Conservation (phyloP, 2,888 invertebrate species). For the Hirtodrosophila alboralis region DNA sequence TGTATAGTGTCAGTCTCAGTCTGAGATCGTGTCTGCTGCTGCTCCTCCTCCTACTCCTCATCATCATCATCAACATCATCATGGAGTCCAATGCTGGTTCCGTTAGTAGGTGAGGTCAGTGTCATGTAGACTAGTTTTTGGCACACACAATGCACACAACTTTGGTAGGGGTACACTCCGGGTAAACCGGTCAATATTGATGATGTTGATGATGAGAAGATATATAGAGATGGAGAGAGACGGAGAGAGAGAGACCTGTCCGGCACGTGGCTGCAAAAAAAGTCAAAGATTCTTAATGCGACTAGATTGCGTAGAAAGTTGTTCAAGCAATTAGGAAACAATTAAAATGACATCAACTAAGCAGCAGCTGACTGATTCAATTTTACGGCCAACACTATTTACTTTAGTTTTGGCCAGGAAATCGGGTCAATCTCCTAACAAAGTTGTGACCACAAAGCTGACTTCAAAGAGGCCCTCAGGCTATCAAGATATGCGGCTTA, state of each 20-base stretch:
- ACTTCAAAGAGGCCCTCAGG: constrained; percentile 8
- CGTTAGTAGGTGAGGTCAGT: constrained; percentile 83
- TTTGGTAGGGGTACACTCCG: neutral
- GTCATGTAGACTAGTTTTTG: constrained; percentile 78
- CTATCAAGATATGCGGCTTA: constrained; percentile 1
- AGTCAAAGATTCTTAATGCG: constrained; percentile 26
- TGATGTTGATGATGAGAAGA: constrained; percentile 22
- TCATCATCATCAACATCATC: too few relatives aligned
- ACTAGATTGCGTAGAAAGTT: constrained; percentile 37
- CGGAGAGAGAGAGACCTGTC: too few relatives aligned
- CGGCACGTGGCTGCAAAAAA: constrained; percentile 46
- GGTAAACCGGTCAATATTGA: constrained; percentile 53
- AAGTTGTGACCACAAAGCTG: neutral
- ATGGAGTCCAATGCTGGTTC: constrained; percentile 59
- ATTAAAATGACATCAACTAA: constrained; percentile 65
- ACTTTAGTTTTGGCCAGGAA: constrained; percentile 9
- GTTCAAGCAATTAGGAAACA: constrained; percentile 68
- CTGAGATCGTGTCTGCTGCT: constrained; percentile 43
- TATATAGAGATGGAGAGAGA: too few relatives aligned
- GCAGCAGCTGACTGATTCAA: constrained; percentile 17
- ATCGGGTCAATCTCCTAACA: constrained; percentile 46
- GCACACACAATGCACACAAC: constrained; percentile 44
- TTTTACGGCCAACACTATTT: constrained; percentile 28
- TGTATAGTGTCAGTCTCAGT: constrained; percentile 19
- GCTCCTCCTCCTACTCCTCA: too few relatives aligned